Conservation (phyloP, 1,140 invertebrate genomes). For the Tetraneura akinire region DNA sequence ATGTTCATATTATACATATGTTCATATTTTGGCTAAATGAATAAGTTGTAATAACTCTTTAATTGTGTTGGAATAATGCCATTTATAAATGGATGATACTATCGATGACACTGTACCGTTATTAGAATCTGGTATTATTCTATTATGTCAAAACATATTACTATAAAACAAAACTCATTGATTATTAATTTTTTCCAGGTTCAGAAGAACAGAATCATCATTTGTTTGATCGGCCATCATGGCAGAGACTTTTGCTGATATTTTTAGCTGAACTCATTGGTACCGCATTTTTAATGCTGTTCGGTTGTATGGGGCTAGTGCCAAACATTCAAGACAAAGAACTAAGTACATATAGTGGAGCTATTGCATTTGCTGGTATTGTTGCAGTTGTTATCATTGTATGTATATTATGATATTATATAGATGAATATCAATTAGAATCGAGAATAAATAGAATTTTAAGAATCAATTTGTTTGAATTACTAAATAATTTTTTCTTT, state of each 20-base stretch:
- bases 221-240: conserved; percentile 7
- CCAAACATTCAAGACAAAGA: conserved; percentile 14
- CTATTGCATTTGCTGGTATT: conserved; percentile 54
- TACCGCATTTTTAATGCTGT: conserved; percentile 54
- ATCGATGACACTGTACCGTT: not conserved
- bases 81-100: conserved; percentile 21
- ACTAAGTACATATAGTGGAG: conserved; percentile 48
- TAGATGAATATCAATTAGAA: not conserved
- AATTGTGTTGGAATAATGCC: no score
- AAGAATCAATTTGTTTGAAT: no score
- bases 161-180: not conserved
- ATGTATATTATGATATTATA: not conserved
- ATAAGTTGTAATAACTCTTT: not conserved
- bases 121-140: not conserved
- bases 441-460: no score
- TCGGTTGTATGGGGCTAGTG: conserved; percentile 56
- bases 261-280: conserved; percentile 55
- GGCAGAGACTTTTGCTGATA: conserved; percentile 52
- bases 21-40: not conserved
- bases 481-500: no score
- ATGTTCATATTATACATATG: not conserved
- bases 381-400: conserved; percentile 54
- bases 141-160: not conserved
- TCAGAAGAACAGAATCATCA: not conserved
- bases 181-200: not conserved